Base-by-base conservation (phyloP, 53 echinoderm and acorn worm genomes). In the Apostichopus leukothele region DNA sequence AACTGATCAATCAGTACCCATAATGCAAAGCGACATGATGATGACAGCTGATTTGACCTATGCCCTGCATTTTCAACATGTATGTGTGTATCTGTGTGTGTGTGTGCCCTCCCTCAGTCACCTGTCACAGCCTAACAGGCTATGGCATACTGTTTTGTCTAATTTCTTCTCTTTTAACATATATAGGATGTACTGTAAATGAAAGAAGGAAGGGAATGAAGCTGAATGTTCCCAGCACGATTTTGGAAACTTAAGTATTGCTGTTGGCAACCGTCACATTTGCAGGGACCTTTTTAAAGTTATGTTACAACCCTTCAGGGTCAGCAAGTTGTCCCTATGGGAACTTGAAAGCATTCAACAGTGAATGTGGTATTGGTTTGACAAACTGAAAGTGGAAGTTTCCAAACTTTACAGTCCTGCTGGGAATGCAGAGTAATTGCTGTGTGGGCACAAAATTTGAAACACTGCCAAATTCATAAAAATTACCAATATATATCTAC, bases 221-320 rank as follows among this genome's bases (percentile, higher is more conserved):
- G 59, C 55, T 81, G 81, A 19, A 71, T 25, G 54, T 81, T 81
- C 81, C 81, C 81, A 81, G 81, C 81, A 81, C 54, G 81, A 81
- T 54, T 54, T 71, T 81, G 16, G 81, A 81, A 81, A 81, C 81
- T 9, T 23, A 81, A 81, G 80, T 51, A 81, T 81, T 81, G 81
- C 81, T 81, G 53, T 81, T 81, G 81, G 81, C 81, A 81, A 81
- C 55, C 81, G 23, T 18, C 81, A 55, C 81, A 81, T 81, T 54
- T 1, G 14, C 18, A 81, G 18, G 20, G 81, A 81, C 81, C 81
- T 81, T 81, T 81, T 71, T 11, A 63, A 71, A 71, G n/a, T 18
- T 71, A n/a, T 71, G 13, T 16, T 71, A 18, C 18, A 18, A 71
- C 18, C 71, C 71, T 71, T 71, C 20, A 71, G 71, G 71, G 71